phyloP scores from a whole-genome alignment of 2,113 vertebrate species.

The Nestor notabilis region DNA sequence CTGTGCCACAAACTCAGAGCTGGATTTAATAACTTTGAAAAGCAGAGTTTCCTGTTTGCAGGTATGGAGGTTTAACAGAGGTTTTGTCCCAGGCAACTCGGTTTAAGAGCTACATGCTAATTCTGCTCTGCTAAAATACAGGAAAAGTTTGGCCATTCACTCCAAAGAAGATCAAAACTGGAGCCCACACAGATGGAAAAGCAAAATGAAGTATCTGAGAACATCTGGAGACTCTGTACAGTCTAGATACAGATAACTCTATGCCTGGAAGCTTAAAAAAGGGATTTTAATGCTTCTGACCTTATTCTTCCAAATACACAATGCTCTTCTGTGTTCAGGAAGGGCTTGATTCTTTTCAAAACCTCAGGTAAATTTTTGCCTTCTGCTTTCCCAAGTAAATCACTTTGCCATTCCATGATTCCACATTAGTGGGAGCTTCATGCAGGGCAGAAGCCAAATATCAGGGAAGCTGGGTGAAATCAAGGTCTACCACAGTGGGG shows the following conservation, averaged over 20 bases:
- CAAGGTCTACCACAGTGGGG: not conserved
- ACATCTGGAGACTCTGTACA: not conserved
- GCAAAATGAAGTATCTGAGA: not conserved
- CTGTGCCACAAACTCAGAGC: slow-evolving; percentile 1
- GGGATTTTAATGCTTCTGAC: not conserved
- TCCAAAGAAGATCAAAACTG: not conserved
- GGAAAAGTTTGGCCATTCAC: not conserved
- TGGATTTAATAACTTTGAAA: slow-evolving; percentile 11
- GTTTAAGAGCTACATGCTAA: not conserved
- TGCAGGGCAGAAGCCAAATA: not conserved
- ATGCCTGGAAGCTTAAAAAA: not conserved
- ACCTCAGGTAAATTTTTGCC: not conserved
- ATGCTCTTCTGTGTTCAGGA: not conserved
- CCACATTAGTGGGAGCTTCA: not conserved
- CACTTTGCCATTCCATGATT: not conserved
- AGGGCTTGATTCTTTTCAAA: not conserved
- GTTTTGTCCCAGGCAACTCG: not conserved
- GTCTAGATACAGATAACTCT: not conserved
- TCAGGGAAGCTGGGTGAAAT: not conserved
- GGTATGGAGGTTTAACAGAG: not conserved
- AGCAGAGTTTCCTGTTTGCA: not conserved
- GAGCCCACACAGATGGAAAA: not conserved
- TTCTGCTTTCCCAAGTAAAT: not conserved
- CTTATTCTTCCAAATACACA: not conserved
- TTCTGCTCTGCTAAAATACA: not conserved